Base-by-base conservation (phyloP, 2,888 invertebrate species). In the Notocelia uddmanniana region DNA sequence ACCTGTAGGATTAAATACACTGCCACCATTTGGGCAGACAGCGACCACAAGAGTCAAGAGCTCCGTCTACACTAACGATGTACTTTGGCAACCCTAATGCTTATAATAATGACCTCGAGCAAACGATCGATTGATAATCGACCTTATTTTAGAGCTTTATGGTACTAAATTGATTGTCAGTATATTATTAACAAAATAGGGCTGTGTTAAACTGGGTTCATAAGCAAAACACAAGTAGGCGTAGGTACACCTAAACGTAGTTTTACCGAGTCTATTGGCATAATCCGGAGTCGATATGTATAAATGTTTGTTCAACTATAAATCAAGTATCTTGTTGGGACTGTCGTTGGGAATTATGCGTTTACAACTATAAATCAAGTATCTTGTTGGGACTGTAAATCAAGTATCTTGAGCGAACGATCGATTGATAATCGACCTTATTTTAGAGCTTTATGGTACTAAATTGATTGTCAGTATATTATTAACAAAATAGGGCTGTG, bases 1-100 rank as follows among this genome's bases (percentile, higher is more conserved):
- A 23, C 34, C 50, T 63, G 63, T 34, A 31, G 5, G n/a, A 34
- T 50, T 50, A 34, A 52, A 19, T 63, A 63, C 31, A 19, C 63
- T 63, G 34, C 34, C 18, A 50, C 15, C 5, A n/a, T n/a, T 26
- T 11, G 15, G 5, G 15, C 23, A 41, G 41, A 19, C 23, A 55
- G 54, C 13, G 18, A 41, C 66, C 26, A 19, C 66, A 55, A 66
- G 54, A 55, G 41, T 66, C 55, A n/a, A 66, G 66, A 66, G 55
- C 55, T 66, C 37, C 26, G 26, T 26, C 54, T n/a, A 55, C 55
- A 55, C 45, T 45, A 55, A 41, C 50, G 63, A 63, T 50, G 34
- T 34, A 21, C 63, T 63, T 34, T 34, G 50, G 50, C 31, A 48
- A 31, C 13, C 50, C 15, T 62, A 18, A 34, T 63, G 34, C 23